Percentiles rank a stretch among this genome's conserved stretches.
phyloP scores from a whole-genome alignment of 2,888 invertebrate species.

The Artemia sinica region DNA sequence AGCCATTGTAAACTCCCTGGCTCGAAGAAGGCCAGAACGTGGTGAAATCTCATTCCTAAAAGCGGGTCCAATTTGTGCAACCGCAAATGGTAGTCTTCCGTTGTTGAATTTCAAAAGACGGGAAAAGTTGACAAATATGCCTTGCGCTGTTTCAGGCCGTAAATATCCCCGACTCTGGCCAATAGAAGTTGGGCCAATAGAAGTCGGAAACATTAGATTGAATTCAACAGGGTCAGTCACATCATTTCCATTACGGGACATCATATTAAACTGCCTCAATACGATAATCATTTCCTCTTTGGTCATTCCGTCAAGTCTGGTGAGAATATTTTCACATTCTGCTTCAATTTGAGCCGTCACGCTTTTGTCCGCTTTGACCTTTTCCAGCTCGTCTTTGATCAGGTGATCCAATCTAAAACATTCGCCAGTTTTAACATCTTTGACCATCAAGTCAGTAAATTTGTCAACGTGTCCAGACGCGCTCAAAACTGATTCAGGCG shows the following conservation, averaged over 20 bases:
- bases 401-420: slow-evolving; percentile 95
- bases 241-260: slow-evolving; percentile 90
- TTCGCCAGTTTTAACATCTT: slow-evolving; percentile 85
- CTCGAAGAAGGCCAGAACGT: slow-evolving; percentile 78
- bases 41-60: slow-evolving; percentile 99
- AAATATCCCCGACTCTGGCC: slow-evolving; percentile 84
- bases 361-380: slow-evolving; percentile 65
- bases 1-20: slow-evolving; percentile 98
- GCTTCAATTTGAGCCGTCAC: slow-evolving; percentile 48
- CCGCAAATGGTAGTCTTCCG: slow-evolving; percentile 87
- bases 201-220: slow-evolving; percentile 95
- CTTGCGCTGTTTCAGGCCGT: slow-evolving; percentile 96
- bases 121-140: slow-evolving; percentile 99
- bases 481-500: slow-evolving; percentile 87
- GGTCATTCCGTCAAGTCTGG: slow-evolving; percentile 75
- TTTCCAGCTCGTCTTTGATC: slow-evolving; percentile 83
- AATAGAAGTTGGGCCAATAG: slow-evolving; percentile 90
- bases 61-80: slow-evolving; percentile 94
- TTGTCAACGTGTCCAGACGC: slow-evolving; percentile 98
- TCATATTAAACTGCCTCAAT: slow-evolving; percentile 74
- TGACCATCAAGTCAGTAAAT: slow-evolving; percentile 98
- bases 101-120: slow-evolving; percentile 94
- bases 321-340: slow-evolving; percentile 58
- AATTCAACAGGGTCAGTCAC: slow-evolving; percentile 90
- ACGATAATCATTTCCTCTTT: slow-evolving; percentile 70